phyloP scores from a whole-genome alignment of 2,113 vertebrate species.

The Paralichthys olivaceus region DNA sequence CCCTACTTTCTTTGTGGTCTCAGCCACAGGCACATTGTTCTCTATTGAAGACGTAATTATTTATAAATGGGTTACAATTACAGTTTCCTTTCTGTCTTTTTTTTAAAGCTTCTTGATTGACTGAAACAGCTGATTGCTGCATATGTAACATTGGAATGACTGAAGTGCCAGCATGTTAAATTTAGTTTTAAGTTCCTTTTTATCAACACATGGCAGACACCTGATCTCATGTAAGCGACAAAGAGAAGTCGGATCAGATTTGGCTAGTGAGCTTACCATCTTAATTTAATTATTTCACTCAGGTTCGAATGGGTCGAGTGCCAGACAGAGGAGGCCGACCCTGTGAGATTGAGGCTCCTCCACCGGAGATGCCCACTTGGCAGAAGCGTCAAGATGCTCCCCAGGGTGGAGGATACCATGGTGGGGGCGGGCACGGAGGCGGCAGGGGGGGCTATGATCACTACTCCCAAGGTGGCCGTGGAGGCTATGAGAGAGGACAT shows the following conservation, averaged over 20 bases:
- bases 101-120: too few species aligned
- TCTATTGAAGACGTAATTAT: too few species aligned
- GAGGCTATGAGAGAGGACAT: slow-evolving; percentile 88
- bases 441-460: slow-evolving; percentile 86
- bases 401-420: slow-evolving; percentile 85
- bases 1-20: too few species aligned
- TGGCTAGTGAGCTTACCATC: not conserved
- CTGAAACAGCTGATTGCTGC: too few species aligned
- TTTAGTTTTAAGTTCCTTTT: too few species aligned
- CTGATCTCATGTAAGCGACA: not conserved
- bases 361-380: slow-evolving; percentile 98
- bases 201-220: not conserved
- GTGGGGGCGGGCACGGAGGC: slow-evolving; percentile 79
- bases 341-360: slow-evolving; percentile 96
- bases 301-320: slow-evolving; percentile 98
- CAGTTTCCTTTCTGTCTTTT: too few species aligned
- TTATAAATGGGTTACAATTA: too few species aligned
- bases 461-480: slow-evolving; percentile 87
- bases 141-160: too few species aligned
- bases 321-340: slow-evolving; percentile 97
- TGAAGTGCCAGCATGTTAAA: too few species aligned
- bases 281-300: not conserved
- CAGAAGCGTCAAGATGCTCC: slow-evolving; percentile 95
- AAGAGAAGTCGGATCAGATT: not conserved
- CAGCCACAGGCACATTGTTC: too few species aligned